Conservation (phyloP, 2,888 invertebrate genomes). For the Tubulanus polymorphus region DNA sequence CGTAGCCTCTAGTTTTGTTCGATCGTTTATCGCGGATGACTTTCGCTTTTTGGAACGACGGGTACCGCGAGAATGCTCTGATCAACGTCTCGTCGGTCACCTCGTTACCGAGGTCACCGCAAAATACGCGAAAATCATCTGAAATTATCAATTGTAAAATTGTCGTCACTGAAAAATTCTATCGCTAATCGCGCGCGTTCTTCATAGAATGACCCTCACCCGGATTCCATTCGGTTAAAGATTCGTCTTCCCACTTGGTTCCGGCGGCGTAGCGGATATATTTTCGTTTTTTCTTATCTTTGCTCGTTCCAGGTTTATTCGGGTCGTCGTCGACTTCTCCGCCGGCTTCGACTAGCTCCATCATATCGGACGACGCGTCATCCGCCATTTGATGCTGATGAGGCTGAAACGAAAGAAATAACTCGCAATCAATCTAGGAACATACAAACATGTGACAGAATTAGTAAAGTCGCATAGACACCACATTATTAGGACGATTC, state of each 20-base stretch:
- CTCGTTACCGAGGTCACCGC: conserved; percentile 99
- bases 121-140: conserved; percentile 97
- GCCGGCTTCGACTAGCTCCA: conserved; percentile 5
- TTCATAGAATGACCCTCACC: conserved; percentile 54
- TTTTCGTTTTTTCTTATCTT: conserved; percentile 62
- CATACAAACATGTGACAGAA: too few relatives aligned
- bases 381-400: conserved; percentile 17
- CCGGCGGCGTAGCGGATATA: conserved; percentile 89
- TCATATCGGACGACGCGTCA: conserved; percentile 10
- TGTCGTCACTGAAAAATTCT: background rate
- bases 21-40: conserved; percentile 94
- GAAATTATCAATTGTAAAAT: conserved; percentile 27
- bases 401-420: too few relatives aligned
- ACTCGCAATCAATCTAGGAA: too few relatives aligned
- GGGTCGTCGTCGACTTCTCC: conserved; percentile 15
- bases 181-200: background rate
- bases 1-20: conserved; percentile 98
- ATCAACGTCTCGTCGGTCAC: conserved; percentile 97
- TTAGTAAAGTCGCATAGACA: too few relatives aligned
- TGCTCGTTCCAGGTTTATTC: conserved; percentile 44
- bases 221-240: conserved; percentile 92
- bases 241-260: conserved; percentile 92
- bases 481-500: too few relatives aligned
- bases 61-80: conserved; percentile 82
- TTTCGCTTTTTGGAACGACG: conserved; percentile 89